Conservation (phyloP, 2,113 vertebrate species). For the Semnornis frantzii region DNA sequence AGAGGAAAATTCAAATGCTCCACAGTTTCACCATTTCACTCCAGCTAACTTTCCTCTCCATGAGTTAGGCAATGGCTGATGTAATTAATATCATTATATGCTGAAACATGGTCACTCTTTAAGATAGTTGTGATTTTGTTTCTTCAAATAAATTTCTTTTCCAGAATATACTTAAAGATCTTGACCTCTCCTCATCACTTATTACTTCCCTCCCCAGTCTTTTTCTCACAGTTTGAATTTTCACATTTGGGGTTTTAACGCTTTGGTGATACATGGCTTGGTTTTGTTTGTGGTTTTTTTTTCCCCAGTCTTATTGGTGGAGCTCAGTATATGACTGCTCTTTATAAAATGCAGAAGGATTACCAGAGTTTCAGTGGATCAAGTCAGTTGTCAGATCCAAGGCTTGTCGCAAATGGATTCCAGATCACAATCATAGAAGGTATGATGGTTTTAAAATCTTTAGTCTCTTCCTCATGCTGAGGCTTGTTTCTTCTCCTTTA, state of each 20-base stretch:
- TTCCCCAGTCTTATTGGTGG: slow-evolving; percentile 82
- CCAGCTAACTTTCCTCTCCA: background rate
- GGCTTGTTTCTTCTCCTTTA: background rate
- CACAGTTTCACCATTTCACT: background rate
- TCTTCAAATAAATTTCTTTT: background rate
- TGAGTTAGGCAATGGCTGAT: background rate
- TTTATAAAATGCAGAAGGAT: slow-evolving; percentile 84
- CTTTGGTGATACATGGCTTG: background rate
- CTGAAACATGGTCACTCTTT: background rate
- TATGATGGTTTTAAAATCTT: slow-evolving; percentile 67
- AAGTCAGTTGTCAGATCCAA: slow-evolving; percentile 83
- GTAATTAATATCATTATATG: background rate
- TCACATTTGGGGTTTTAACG: background rate
- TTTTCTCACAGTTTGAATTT: background rate
- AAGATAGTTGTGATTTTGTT: background rate
- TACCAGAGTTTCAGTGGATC: slow-evolving; percentile 70
- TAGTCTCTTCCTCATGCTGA: background rate
- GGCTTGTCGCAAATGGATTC: slow-evolving; percentile 92
- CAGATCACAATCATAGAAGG: slow-evolving; percentile 88
- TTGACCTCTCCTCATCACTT: background rate
- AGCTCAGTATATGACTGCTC: slow-evolving; percentile 79
- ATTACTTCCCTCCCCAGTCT: background rate
- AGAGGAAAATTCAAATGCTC: background rate
- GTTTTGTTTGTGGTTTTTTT: no score
- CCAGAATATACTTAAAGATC: background rate